These are phyloP conservation scores for Drosophila nigrodunni DNA, from an alignment of 1,140 invertebrate species.

Conservation along the genomic window DNA sequence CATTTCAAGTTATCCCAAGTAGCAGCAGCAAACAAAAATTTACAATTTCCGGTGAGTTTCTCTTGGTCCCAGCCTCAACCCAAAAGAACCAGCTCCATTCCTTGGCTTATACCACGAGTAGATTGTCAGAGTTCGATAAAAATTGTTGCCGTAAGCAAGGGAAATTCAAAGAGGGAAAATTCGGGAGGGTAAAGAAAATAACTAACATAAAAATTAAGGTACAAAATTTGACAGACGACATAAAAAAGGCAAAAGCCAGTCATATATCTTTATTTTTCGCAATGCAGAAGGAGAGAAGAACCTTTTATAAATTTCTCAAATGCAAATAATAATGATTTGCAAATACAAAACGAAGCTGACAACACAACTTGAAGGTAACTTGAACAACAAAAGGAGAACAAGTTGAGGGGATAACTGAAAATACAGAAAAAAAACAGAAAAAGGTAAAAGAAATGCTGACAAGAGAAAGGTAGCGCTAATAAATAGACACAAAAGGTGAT, in stretches of 20 bases:
- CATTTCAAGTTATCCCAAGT: constrained; percentile 13
- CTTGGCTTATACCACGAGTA: constrained; percentile 13
- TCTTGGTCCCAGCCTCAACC: constrained; percentile 13
- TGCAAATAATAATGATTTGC: constrained; percentile 82
- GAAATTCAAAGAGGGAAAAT: constrained; percentile 46
- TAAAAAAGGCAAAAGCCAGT: constrained; percentile 38
- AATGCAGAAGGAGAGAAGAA: constrained; percentile 2
- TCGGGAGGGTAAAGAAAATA: constrained; percentile 46
- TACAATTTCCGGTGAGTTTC: constrained; percentile 64
- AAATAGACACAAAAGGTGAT: constrained; percentile 71
- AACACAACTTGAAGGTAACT: constrained; percentile 38
- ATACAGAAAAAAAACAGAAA: constrained; percentile 12
- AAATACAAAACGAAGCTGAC: constrained; percentile 70
- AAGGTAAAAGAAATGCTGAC: constrained; percentile 40
- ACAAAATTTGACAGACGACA: constrained; percentile 68
- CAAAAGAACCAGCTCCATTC: neutral
- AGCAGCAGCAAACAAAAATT: constrained; percentile 67
- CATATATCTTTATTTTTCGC: constrained; percentile 56
- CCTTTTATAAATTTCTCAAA: constrained; percentile 61
- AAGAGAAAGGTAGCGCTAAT: constrained; percentile 70
- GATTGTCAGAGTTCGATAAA: constrained; percentile 70
- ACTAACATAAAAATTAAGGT: constrained; percentile 68
- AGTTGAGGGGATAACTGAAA: neutral
- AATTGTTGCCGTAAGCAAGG: constrained; percentile 62
- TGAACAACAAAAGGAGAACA: constrained; percentile 18